Conservation (phyloP, 2,888 invertebrate species). For the Athalia rosae region DNA sequence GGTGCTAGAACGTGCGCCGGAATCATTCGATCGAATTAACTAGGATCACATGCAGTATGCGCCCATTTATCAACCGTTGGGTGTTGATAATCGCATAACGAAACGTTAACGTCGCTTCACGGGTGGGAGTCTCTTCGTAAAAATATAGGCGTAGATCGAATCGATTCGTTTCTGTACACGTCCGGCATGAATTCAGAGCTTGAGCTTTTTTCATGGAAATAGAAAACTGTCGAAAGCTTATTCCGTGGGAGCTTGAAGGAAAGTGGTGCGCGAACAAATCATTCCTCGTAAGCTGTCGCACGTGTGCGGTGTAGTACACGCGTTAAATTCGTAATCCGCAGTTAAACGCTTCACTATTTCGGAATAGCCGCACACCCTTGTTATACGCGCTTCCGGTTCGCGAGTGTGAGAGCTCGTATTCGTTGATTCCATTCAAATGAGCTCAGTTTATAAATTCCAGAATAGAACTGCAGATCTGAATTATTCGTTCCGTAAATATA, state of each 20-base stretch:
- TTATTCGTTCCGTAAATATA: not conserved
- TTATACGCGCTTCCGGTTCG: conserved; percentile 6
- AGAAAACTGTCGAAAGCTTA: conserved; percentile 25
- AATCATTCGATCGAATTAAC: conserved; percentile 19
- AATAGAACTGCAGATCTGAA: not conserved
- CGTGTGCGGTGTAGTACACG: not conserved
- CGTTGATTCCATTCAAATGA: conserved; percentile 27
- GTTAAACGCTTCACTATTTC: not conserved
- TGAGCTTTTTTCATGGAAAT: no score
- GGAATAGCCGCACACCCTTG: conserved; percentile 4
- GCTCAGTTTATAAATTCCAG: not conserved
- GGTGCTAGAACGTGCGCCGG: not conserved
- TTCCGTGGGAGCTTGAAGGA: conserved; percentile 11
- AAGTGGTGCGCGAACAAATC: conserved; percentile 14
- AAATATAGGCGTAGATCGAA: no score
- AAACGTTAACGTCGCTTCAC: not conserved
- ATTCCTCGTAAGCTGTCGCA: conserved; percentile 20
- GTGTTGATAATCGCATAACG: not conserved
- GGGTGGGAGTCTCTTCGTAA: no score
- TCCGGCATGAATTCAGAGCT: conserved; percentile 14
- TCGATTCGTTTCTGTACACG: no score
- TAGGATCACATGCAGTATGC: not conserved
- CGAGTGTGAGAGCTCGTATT: not conserved
- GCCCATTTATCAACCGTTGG: not conserved
- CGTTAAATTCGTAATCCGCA: not conserved